Evolutionary conservation across 1,140 invertebrate species (phyloP).

Genomic region (Eubasilissa regina): DNA sequence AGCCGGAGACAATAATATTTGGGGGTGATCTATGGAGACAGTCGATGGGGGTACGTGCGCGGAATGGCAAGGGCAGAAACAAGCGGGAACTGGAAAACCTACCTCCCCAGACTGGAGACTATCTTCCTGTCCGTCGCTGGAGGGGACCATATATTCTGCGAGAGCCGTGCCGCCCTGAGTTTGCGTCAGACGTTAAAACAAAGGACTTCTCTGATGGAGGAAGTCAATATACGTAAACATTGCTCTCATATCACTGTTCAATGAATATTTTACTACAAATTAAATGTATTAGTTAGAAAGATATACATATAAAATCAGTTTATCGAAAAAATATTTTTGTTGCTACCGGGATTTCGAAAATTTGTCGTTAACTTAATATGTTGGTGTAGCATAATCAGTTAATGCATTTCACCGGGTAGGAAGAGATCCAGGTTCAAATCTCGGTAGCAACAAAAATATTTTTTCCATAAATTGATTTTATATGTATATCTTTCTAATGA

Average conservation of each 20-base stretch:
- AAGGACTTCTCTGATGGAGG: slow-evolving; percentile 26
- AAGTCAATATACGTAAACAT: slow-evolving; percentile 34
- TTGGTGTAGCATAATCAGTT: too few species aligned
- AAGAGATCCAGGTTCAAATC: too few species aligned
- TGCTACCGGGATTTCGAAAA: too few species aligned
- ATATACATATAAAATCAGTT: too few species aligned
- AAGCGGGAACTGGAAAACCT: not conserved
- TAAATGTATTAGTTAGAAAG: too few species aligned
- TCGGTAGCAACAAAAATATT: too few species aligned
- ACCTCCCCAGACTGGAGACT: slow-evolving; percentile 4
- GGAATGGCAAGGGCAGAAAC: slow-evolving; percentile 13
- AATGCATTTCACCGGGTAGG: too few species aligned
- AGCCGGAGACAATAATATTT: slow-evolving; percentile 50
- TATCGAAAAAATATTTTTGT: too few species aligned
- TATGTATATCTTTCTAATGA: too few species aligned
- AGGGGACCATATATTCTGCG: slow-evolving; percentile 14
- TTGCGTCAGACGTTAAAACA: slow-evolving; percentile 15
- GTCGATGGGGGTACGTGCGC: slow-evolving; percentile 47
- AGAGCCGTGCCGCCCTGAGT: not conserved
- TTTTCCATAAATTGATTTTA: too few species aligned
- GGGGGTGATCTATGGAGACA: slow-evolving; percentile 53
- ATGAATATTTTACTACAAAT: slow-evolving; percentile 34
- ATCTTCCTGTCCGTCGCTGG: slow-evolving; percentile 11
- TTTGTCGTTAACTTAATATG: too few species aligned
- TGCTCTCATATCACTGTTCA: slow-evolving; percentile 10